Evolutionary conservation across 2,888 invertebrate genomes (phyloP).

Genomic region (Eupithecia dodoneata): DNA sequence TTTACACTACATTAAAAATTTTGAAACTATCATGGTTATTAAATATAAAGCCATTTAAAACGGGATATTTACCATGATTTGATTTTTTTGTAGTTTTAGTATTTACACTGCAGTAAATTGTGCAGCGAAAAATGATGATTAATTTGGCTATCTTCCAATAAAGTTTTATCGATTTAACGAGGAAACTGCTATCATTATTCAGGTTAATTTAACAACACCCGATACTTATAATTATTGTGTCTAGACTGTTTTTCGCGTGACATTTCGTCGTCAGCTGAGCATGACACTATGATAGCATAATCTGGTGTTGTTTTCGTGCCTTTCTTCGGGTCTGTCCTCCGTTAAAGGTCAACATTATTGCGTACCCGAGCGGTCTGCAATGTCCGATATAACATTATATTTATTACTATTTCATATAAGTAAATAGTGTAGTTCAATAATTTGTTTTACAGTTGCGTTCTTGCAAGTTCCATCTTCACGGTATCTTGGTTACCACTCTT

Average conservation of each 20-base stretch:
- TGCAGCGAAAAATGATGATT: not conserved
- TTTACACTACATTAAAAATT: no score
- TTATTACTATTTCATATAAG: not conserved
- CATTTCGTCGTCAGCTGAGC: constrained; percentile 29
- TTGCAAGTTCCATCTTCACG: no score
- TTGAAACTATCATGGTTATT: no score
- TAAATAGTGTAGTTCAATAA: no score
- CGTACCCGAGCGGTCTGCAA: not conserved
- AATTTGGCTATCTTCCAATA: not conserved
- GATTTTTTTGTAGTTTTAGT: not conserved
- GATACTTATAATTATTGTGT: constrained; percentile 39
- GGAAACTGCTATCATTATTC: constrained; percentile 5
- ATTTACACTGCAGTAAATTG: not conserved
- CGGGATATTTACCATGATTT: no score
- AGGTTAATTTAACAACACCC: constrained; percentile 17
- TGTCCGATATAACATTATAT: not conserved
- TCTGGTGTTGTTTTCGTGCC: not conserved
- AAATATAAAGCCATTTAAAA: no score
- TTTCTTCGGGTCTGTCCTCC: not conserved
- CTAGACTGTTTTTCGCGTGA: constrained; percentile 44
- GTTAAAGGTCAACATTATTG: not conserved
- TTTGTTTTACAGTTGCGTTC: no score
- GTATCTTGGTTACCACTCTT: no score
- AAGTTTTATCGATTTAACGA: not conserved
- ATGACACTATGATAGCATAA: constrained; percentile 13